Conservation (phyloP, 2,113 vertebrate genomes). For the Zosterops lateralis region DNA sequence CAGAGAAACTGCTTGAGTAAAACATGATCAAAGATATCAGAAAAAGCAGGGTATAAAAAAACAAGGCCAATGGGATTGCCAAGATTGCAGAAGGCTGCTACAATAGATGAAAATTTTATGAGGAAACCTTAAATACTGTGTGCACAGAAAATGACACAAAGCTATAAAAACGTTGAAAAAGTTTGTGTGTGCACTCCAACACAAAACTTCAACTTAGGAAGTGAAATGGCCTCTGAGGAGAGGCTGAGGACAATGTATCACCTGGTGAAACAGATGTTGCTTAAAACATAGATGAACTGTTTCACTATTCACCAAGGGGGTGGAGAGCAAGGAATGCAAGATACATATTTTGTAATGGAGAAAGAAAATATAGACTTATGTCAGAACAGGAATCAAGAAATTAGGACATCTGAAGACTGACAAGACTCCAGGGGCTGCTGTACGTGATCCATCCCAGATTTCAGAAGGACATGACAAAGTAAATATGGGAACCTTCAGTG, state of each 20-base stretch:
- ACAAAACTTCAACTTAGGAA: background rate
- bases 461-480: conserved; percentile 27
- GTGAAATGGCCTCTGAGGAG: background rate
- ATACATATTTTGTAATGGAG: conserved; percentile 33
- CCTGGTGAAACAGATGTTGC: background rate
- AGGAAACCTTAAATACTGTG: background rate
- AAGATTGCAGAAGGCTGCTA: background rate
- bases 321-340: background rate
- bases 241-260: conserved; percentile 22
- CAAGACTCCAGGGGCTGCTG: background rate
- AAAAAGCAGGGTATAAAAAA: background rate
- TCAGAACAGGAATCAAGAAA: conserved; percentile 28
- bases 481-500: conserved; percentile 14
- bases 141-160: background rate
- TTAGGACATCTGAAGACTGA: conserved; percentile 34
- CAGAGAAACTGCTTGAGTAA: background rate
- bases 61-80: background rate
- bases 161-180: background rate
- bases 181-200: background rate
- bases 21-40: background rate
- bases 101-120: background rate
- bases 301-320: conserved; percentile 22
- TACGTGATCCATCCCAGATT: conserved; percentile 27
- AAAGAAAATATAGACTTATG: conserved; percentile 41
- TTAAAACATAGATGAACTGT: conserved; percentile 15